Base-by-base conservation (phyloP, 2,888 invertebrate species). In the Agrotis puta region DNA sequence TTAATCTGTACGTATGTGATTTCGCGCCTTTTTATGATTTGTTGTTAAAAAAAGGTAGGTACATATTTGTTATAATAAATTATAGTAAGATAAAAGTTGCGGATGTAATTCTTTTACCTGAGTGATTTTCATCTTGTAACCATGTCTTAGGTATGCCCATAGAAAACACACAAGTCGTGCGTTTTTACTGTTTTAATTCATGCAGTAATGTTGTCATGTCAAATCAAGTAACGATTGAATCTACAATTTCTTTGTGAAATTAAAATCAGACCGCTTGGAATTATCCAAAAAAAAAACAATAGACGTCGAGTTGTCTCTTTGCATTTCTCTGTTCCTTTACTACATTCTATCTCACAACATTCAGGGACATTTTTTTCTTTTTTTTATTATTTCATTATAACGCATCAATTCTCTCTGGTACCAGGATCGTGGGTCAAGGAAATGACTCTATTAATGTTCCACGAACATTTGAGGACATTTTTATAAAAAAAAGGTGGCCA, bases 391-490 rank as follows among this genome's bases (percentile, higher is more conserved):
- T 93, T 93, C 90, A 91, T 93, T 92, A 92, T 89, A 91, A 91
- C 89, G 89, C 91, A 93, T 94, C 93, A 90, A 93, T 92, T 92
- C 91, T 89, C 63, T 85, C 77, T 76, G 84, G 87, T 86, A 83
- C 82, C 70, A 74, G 61, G 70, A 62, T 68, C 63, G 71, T 66
- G 78, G 81, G 75, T 51, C 74, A 75, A 82, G 87, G 90, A 90
- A 93, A 94, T 91, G 93, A 82, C 93, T 94, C 91, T 92, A 94
- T 95, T 94, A 94, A 94, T 94, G 92, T 88, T 81, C 83, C 72
- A 77, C 79, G 84, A 82, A 86, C 86, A 89, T 90, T 85, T 88
- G 89, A 83, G 71, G 90, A 91, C 90, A 87, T 76, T 78, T 70
- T 47, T 53, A 14, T 2, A 64, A 50, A 77, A 77, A 71, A 74